A percentile compares a stretch with the other conserved stretches of the same genome.
Conservation (phyloP, 2,888 invertebrate species). For the Pharmacophagus antenor region DNA sequence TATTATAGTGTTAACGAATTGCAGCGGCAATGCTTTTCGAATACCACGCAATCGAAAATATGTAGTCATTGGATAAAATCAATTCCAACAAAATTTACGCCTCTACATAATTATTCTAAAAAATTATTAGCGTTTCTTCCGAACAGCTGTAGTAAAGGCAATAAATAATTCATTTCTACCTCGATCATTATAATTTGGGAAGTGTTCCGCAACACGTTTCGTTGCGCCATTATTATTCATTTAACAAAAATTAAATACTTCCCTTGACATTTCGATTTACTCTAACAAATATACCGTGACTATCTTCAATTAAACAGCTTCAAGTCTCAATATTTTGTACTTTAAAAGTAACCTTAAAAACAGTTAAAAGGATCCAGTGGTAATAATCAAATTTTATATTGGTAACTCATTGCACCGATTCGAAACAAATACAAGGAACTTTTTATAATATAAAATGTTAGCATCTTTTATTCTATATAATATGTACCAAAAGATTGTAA, state of each 20-base stretch:
- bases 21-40: background rate
- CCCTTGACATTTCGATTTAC: conserved; percentile 53
- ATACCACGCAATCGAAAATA: background rate
- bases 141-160: conserved; percentile 19
- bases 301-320: background rate
- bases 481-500: no score
- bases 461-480: no score
- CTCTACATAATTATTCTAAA: conserved; percentile 10
- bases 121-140: conserved; percentile 15
- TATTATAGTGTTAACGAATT: background rate
- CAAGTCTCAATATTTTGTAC: background rate
- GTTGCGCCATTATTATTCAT: conserved; percentile 32
- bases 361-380: no score
- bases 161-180: conserved; percentile 24
- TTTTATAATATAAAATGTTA: no score
- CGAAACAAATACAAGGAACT: no score
- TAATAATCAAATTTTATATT: no score
- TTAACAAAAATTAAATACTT: conserved; percentile 37
- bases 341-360: background rate
- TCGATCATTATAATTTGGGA: conserved; percentile 31
- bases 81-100: background rate
- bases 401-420: no score
- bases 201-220: conserved; percentile 32
- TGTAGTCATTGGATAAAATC: background rate
- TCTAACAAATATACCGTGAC: background rate